Evolutionary conservation across 2,113 vertebrate species (phyloP).

Genomic region (Mastomys coucha): DNA sequence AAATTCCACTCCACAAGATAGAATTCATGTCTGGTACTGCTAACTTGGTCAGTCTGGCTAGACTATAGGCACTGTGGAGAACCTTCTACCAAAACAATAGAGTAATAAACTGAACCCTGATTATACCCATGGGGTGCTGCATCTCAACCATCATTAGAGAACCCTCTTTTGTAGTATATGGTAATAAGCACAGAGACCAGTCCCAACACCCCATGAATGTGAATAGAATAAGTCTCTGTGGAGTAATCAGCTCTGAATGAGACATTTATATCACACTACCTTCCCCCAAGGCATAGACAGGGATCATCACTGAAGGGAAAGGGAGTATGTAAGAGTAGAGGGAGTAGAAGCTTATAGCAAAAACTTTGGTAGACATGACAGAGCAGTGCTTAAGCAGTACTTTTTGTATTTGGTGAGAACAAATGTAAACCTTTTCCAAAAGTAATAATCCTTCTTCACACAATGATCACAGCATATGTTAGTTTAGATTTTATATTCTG

Average conservation of each 20-base stretch:
- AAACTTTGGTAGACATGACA: neutral
- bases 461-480: conserved; percentile 65
- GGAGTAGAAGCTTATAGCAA: neutral
- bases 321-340: neutral
- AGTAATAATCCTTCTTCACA: conserved; percentile 62
- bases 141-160: neutral
- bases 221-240: neutral
- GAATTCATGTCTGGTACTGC: neutral
- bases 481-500: conserved; percentile 51
- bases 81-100: neutral
- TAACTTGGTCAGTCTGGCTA: neutral
- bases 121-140: neutral
- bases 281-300: neutral
- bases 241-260: neutral
- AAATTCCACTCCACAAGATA: neutral
- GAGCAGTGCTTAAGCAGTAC: neutral
- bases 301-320: neutral
- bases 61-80: neutral
- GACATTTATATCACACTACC: neutral
- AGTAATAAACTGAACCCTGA: too few relatives aligned
- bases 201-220: neutral
- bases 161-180: neutral
- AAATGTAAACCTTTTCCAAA: conserved; percentile 56
- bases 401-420: conserved; percentile 57
- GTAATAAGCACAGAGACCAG: neutral